Evolutionary conservation across 1,140 invertebrate species (phyloP), one percentile per base, ranked within the genome.

Genomic region (Saccostrea cuccullata): DNA sequence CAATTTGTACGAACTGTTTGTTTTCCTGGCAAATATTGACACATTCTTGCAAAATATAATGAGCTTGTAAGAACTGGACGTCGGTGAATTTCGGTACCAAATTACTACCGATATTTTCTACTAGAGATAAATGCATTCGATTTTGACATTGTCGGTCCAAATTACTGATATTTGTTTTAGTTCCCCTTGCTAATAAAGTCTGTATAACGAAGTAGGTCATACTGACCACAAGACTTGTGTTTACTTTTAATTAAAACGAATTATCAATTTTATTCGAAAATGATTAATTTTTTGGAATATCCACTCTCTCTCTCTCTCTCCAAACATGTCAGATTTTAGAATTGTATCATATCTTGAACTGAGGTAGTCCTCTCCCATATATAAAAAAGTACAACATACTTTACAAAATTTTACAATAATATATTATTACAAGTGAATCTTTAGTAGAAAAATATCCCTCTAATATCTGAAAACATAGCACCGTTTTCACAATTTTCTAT

Each of bases 1-100:
- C 70, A 77, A 77, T 77, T 77, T 77, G 26, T 77, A 17, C 15
- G 23, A 30, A 26, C 70, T 77, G 70, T 77, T 77, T 77, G 70
- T 77, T 77, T 77, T 77, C 70, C 70, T 77, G 26, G 26, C 70
- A 77, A 77, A 77, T 77, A 77, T 77, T 77, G 70, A 77, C 70
- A 77, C 23, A 77, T 23, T 67, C 70, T 30, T 36, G 30, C 70
- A 77, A 77, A 77, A 77, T 77, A 77, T 77, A 77, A 77, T 77
- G 70, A 77, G 70, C 70, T 77, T 26, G 70, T 26, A 26, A 26
- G 26, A 26, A 77, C 70, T 30, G 58, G 70, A 77, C 70, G 13
- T 9, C 0, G 70, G 26, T 36, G 15, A 77, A 30, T 36, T 36
- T 26, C 15, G 26, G 70, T 30, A 15, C 70, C 12, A 77, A 77